Percentiles rank a stretch among this genome's conserved stretches.
Evolutionary conservation across 1,140 invertebrate genomes (phyloP).

Genomic region (Melanaphis sacchari): DNA sequence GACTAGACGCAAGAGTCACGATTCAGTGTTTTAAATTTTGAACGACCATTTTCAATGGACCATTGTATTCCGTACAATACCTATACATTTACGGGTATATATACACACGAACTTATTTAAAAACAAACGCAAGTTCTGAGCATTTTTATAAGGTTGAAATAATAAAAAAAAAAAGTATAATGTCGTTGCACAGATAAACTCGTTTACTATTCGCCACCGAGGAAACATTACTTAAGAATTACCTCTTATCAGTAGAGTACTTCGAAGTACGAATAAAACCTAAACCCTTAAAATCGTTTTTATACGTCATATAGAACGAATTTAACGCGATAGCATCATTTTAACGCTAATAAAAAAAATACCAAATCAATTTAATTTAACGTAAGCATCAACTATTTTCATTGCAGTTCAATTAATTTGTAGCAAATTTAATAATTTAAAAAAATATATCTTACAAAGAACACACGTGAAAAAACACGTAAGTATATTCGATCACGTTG

Average conservation of each 20-base stretch:
- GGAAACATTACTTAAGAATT: background rate
- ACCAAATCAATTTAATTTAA: background rate
- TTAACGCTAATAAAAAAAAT: background rate
- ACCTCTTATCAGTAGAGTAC: background rate
- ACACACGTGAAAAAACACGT: background rate
- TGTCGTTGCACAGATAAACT: background rate
- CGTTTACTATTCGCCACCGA: background rate
- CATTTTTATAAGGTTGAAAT: background rate
- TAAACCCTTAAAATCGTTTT: constrained; percentile 6
- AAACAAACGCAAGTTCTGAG: background rate
- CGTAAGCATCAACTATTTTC: background rate
- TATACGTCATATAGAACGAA: background rate
- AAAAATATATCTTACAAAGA: background rate
- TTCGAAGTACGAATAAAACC: background rate
- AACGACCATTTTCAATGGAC: constrained; percentile 43
- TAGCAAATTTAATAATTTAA: background rate
- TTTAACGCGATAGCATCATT: background rate
- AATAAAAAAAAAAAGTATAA: constrained; percentile 18
- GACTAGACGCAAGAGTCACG: constrained; percentile 29
- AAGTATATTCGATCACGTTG: background rate
- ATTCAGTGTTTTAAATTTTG: constrained; percentile 45
- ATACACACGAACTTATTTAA: background rate
- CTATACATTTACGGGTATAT: background rate
- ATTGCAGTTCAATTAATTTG: background rate
- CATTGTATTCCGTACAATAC: constrained; percentile 46